Evolutionary conservation across 2,113 vertebrate genomes (phyloP), one percentile per base, ranked within the genome.

Genomic region (Rhabdomys dilectus): DNA sequence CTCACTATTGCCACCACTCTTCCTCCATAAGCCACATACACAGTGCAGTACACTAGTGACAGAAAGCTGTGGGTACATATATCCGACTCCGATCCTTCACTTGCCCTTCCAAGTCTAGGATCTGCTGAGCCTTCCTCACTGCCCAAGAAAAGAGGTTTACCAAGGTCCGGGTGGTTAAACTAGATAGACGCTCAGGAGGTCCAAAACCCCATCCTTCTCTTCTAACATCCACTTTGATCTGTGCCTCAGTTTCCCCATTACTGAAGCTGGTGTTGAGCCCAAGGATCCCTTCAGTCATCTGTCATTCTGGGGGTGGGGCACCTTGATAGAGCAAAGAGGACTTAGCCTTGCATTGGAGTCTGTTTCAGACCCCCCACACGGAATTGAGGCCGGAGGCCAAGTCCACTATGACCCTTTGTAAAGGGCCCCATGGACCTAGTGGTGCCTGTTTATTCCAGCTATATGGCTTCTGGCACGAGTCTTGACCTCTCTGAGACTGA

Each of bases 251-350:
- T 56, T 88, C 56, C 70, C 36, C 19, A 12, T 24, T 53, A 10
- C n/a, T n/a, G 42, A 80, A 66, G n/a, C 34, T 39, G 1, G 21
- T 64, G 34, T 3, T 56, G 51, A 75, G 58, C 31, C 68, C 1
- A 0, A 60, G 22, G 68, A 39, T 5, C 24, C 85, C 68, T 13
- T 64, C 0, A 0, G 89, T 24, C 29, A 45, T 17, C 36, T 39
- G 4, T 9, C 42, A 19, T 22, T 62, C 3, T 2, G n/a, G 81
- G n/a, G 39, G 22, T 1, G 73, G 21, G 60, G 22, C 31, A 87
- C 60, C 21, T 36, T 11, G 60, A 39, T 31, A 29, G 75, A 45
- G 64, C 64, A 68, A 15, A 68, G 12, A 34, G 4, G 45, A 66
- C 17, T 0, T 10, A 36, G 42, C 16, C 62, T 34, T 66, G 48